Conservation (phyloP, 1,140 invertebrate genomes). For the Halyomorpha halys region DNA sequence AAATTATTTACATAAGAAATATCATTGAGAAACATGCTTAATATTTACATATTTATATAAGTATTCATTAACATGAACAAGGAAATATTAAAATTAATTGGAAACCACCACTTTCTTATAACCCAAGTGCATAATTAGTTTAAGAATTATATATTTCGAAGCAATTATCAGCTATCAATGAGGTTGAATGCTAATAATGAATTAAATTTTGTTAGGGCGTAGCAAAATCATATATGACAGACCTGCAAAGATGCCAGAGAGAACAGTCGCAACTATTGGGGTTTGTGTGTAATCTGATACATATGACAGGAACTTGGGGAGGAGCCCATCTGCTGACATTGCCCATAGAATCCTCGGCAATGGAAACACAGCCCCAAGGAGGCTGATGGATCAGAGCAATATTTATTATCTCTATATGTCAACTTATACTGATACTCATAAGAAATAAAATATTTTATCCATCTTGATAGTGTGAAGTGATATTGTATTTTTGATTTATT, state of each 20-base stretch:
- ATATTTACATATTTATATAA: too few relatives aligned
- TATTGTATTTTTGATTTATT: not conserved
- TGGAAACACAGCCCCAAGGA: conserved; percentile 73
- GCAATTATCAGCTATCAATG: too few relatives aligned
- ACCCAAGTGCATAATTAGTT: too few relatives aligned
- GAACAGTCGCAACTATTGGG: conserved; percentile 31
- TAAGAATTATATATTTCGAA: too few relatives aligned
- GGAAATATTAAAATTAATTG: too few relatives aligned
- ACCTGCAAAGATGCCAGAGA: conserved; percentile 31
- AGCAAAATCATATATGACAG: not conserved
- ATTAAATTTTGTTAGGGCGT: too few relatives aligned
- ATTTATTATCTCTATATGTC: not conserved
- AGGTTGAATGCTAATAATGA: too few relatives aligned
- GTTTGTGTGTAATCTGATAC: conserved; percentile 42
- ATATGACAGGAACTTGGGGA: conserved; percentile 64
- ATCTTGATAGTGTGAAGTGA: not conserved
- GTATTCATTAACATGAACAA: too few relatives aligned
- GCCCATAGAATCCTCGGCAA: conserved; percentile 74
- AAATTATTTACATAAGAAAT: too few relatives aligned
- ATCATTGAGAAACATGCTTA: too few relatives aligned
- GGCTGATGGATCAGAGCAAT: conserved; percentile 38
- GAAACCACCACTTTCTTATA: too few relatives aligned
- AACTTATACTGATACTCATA: not conserved
- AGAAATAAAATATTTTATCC: not conserved
- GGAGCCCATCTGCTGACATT: conserved; percentile 76